Conservation (phyloP, 2,888 invertebrate genomes). For the Philhelius pedissequus region DNA sequence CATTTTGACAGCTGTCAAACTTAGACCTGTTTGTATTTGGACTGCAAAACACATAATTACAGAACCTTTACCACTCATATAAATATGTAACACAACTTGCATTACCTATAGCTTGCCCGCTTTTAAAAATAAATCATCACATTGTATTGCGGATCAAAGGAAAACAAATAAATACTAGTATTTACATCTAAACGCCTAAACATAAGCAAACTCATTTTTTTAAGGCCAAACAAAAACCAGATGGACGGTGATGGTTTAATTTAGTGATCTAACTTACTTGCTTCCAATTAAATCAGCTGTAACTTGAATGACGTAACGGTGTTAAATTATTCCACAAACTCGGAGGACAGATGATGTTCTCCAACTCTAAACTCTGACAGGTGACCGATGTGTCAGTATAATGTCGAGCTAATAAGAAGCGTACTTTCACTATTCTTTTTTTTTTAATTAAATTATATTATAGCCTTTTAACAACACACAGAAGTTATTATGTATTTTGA, state of each 20-base stretch:
- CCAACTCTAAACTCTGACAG: background rate
- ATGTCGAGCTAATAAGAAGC: background rate
- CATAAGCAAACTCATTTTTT: background rate
- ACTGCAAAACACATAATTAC: background rate
- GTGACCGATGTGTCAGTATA: background rate
- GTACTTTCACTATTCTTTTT: slow-evolving; percentile 45
- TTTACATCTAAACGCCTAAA: background rate
- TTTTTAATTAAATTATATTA: background rate
- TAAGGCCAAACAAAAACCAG: background rate
- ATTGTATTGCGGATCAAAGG: background rate
- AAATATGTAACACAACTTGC: background rate
- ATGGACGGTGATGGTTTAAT: background rate
- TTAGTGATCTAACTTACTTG: slow-evolving; percentile 14
- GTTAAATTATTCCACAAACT: background rate
- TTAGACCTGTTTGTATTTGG: background rate
- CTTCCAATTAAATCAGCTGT: slow-evolving; percentile 22
- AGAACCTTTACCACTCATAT: background rate
- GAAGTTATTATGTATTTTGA: background rate
- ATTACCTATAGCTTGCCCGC: background rate
- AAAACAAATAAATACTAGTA: background rate
- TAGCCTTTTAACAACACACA: background rate
- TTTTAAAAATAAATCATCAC: background rate
- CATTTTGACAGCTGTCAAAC: background rate
- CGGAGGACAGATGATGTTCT: background rate
- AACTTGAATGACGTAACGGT: slow-evolving; percentile 35